Evolutionary conservation across 23 tunicate species (phyloP).

Genomic region (Ascidia mentula): DNA sequence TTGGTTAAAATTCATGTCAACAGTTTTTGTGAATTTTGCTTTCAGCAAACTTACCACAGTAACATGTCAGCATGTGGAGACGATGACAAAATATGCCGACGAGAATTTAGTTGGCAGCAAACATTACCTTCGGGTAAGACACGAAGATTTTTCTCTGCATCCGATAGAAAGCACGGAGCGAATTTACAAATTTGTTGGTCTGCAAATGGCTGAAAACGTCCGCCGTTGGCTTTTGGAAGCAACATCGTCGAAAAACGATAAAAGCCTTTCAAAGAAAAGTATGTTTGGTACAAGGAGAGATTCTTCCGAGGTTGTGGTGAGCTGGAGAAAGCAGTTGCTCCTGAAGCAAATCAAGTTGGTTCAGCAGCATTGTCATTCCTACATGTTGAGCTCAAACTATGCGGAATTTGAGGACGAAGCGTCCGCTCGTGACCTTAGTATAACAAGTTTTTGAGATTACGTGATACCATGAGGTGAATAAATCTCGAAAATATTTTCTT

Average conservation of each 20-base stretch:
- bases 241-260: neutral
- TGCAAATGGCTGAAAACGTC: slow-evolving; percentile 7
- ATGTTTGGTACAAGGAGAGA: neutral
- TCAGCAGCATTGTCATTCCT: neutral
- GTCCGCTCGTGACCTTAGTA: neutral
- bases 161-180: neutral
- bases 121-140: neutral
- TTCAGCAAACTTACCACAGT: neutral
- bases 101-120: neutral
- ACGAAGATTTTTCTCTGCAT: slow-evolving; percentile 14
- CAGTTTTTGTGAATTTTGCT: neutral
- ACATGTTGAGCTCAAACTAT: neutral
- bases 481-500: too few relatives aligned
- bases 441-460: neutral
- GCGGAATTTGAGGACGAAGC: neutral
- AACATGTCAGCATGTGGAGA: neutral
- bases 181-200: slow-evolving; percentile 32
- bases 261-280: neutral
- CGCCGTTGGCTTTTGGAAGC: neutral
- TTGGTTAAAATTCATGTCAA: too few relatives aligned
- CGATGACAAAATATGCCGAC: neutral
- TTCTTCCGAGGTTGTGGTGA: neutral
- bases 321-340: neutral
- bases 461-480: too few relatives aligned
- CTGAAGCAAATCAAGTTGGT: neutral